Evolutionary conservation across 2,113 vertebrate genomes (phyloP).

Genomic region (Burhinus bistriatus): DNA sequence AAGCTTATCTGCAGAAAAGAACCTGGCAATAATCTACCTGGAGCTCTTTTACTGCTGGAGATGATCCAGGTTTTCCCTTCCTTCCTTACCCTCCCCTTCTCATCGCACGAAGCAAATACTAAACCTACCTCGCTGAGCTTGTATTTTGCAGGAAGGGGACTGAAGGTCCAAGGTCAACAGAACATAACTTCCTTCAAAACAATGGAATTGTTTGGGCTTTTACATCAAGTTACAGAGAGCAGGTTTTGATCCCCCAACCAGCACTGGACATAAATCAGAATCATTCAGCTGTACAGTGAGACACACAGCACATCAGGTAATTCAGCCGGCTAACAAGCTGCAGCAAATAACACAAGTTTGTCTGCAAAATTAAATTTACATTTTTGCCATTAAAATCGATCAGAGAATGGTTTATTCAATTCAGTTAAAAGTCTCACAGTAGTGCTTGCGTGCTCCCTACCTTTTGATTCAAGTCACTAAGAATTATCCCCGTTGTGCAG

Average conservation of each 20-base stretch:
- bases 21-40: slow-evolving; percentile 63
- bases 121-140: neutral
- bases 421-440: neutral
- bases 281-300: neutral
- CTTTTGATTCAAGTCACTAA: neutral
- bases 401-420: neutral
- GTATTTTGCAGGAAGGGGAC: neutral
- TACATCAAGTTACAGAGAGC: neutral
- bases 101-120: neutral
- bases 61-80: slow-evolving; percentile 44
- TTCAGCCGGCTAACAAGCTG: neutral
- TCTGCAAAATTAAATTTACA: neutral
- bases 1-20: slow-evolving; percentile 50
- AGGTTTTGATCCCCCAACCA: neutral
- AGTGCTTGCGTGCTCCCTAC: neutral
- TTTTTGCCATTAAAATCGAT: neutral
- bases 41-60: slow-evolving; percentile 34
- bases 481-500: neutral
- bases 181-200: slow-evolving; percentile 31
- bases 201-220: neutral
- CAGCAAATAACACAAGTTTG: neutral
- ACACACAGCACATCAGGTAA: neutral
- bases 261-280: neutral
- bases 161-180: slow-evolving; percentile 43
- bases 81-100: neutral